Evolutionary conservation across 2,113 vertebrate genomes (phyloP).

Genomic region (Anguilla japonica): DNA sequence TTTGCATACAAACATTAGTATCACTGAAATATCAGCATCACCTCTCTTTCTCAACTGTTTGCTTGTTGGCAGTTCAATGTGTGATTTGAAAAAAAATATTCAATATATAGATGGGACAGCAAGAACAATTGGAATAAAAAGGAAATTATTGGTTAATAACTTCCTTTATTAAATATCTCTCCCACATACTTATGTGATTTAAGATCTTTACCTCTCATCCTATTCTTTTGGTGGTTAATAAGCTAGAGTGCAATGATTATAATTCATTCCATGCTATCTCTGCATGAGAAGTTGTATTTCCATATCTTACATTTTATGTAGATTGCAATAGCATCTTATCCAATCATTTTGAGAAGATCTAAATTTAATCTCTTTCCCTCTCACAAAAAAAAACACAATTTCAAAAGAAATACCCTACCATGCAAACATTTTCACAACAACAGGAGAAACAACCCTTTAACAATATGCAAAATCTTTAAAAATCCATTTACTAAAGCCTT

Average conservation of each 20-base stretch:
- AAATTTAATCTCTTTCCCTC: no score
- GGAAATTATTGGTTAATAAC: neutral
- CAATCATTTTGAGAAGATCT: neutral
- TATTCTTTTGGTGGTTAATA: conserved; percentile 6
- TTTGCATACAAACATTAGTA: neutral
- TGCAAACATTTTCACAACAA: no score
- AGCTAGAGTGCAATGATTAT: neutral
- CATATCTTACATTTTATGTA: neutral
- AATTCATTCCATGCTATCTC: neutral
- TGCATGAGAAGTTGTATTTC: neutral
- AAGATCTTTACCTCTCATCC: neutral
- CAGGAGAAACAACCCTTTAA: no score
- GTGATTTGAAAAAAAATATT: neutral
- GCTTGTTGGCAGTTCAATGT: neutral
- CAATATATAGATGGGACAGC: conserved; percentile 1
- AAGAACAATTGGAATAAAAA: neutral
- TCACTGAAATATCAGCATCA: neutral
- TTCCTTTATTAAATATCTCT: conserved; percentile 15
- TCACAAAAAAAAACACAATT: no score
- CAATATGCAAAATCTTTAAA: no score
- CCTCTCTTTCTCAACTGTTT: neutral
- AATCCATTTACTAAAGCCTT: no score
- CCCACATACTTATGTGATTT: neutral
- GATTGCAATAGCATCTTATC: neutral
- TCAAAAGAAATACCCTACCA: no score